Base-by-base conservation (phyloP, 2,888 invertebrate species). In the Xylophagus ater region DNA sequence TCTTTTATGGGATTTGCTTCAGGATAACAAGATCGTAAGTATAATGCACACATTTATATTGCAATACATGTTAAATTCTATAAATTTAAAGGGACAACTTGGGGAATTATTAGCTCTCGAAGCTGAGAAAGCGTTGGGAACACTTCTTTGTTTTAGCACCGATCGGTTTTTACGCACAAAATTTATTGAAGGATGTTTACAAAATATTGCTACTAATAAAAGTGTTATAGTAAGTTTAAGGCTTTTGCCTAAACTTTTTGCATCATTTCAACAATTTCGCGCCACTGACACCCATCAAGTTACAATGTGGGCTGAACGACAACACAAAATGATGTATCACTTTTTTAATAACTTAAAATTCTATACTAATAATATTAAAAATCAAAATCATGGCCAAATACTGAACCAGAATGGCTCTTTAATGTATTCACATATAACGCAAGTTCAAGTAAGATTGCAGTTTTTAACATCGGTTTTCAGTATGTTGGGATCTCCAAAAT, bases 401-500 rank as follows among this genome's bases (percentile, higher is more conserved):
- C 45, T 52, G 8, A 56, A 54, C 42, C 54, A 58, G 51, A 55
- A 54, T 47, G 65, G 61, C 33, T 51, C 63, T 23, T 62, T 65
- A 37, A 65, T 76, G 42, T 79, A 76, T 55, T 72, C 76, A 3
- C 88, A 88, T 64, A 81, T 85, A 61, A 86, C 85, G 32, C 88
- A 93, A 62, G 80, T 94, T 37, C 90, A 92, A 56, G 90, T 90
- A 37, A 73, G 93, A 15, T 66, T 94, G 52, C 86, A 89, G 62
- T 94, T 94, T 68, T 71, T 94, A 37, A 86, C 92, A 4, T 88
- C 90, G 37, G 81, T 94, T 36, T 94, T 89, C 66, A 89, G 90
- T 37, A 81, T 85, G 0, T 70, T 87, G 43, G 90, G 88, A 4
- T 90, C 93, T 14, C 89, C 90, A 6, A 89, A 87, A 51, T 80